Evolutionary conservation across 2,888 invertebrate genomes (phyloP), one percentile per base, ranked within the genome.

Genomic region (Aleiodes testaceus): DNA sequence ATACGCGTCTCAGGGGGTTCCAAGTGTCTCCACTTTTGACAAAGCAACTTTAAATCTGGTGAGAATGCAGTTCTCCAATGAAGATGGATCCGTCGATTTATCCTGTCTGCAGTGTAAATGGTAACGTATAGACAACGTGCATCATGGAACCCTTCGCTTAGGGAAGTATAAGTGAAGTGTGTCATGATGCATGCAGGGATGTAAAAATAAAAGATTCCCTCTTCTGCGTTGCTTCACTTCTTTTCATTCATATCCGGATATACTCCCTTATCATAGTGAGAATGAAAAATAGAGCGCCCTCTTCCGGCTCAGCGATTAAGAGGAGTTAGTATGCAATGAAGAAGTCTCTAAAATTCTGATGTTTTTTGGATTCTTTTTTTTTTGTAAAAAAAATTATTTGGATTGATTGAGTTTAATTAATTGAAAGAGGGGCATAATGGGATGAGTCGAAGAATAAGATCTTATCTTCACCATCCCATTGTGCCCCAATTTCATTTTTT

Each of bases 61-160:
- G 16, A 47, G 47, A 14, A 44, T 44, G n/a, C n/a, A n/a, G n/a
- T 47, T 67, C 47, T 70, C 69, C 75, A 75, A 78, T 70, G 75
- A 76, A 74, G 78, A 78, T 75, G 47, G 11, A 45, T 36, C 36
- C 36, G 36, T 36, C 36, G 36, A 36, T 36, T 36, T 36, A 26
- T 36, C 45, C 22, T 50, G 53, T 55, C 22, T 63, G 63, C 44
- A 16, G 18, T 53, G 64, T 70, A 42, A 16, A 66, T 45, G 52
- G 30, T 11, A 14, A 50, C 61, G 47, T 44, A 16, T 61, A 63
- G 20, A 20, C 26, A 64, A 64, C 26, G 26, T 18, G 64, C 16
- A 47, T 45, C 44, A 45, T 65, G 50, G 18, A 65, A 44, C 44
- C 61, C 44, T 18, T 30, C 16, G 14, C 47, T 50, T 65, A 16